Conservation (phyloP, 2,113 vertebrate species). For the Aphyosemion australe region DNA sequence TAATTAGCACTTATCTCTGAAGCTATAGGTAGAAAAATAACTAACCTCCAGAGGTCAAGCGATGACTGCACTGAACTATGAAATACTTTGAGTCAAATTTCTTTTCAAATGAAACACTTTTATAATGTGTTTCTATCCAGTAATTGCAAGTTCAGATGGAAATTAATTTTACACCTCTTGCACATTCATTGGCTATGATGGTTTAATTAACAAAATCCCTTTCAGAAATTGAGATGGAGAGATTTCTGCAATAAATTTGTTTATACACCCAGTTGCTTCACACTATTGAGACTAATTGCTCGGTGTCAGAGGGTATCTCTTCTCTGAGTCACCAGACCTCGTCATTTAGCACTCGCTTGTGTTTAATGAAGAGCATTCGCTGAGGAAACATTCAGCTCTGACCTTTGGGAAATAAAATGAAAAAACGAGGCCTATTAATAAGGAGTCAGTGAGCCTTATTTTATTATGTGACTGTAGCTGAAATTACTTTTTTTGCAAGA, state of each 20-base stretch:
- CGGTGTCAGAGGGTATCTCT: conserved; percentile 42
- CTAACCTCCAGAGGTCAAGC: conserved; percentile 36
- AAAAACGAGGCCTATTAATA: conserved; percentile 38
- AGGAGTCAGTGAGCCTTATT: conserved; percentile 29
- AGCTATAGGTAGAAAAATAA: conserved; percentile 12
- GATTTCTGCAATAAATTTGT: conserved; percentile 63
- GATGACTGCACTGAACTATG: conserved; percentile 38
- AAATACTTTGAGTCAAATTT: conserved; percentile 41
- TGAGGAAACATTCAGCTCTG: conserved; percentile 45
- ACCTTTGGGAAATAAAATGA: conserved; percentile 61
- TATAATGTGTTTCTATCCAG: conserved; percentile 42
- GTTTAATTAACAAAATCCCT: conserved; percentile 63
- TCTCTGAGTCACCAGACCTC: conserved; percentile 34
- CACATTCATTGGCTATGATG: conserved; percentile 58
- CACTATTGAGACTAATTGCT: conserved; percentile 58
- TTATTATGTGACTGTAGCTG: conserved; percentile 24
- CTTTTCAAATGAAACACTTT: conserved; percentile 30
- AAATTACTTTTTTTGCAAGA: conserved; percentile 17
- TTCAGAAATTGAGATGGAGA: conserved; percentile 43
- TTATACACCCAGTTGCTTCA: conserved; percentile 58
- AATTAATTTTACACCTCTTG: conserved; percentile 58
- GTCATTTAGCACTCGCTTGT: conserved; percentile 31
- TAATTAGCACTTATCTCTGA: conserved; percentile 30
- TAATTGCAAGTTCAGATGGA: conserved; percentile 58
- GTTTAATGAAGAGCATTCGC: conserved; percentile 20